These are phyloP conservation scores for Melinopterus prodromus DNA, from an alignment of 2,888 invertebrate genomes.

Conservation along the genomic window DNA sequence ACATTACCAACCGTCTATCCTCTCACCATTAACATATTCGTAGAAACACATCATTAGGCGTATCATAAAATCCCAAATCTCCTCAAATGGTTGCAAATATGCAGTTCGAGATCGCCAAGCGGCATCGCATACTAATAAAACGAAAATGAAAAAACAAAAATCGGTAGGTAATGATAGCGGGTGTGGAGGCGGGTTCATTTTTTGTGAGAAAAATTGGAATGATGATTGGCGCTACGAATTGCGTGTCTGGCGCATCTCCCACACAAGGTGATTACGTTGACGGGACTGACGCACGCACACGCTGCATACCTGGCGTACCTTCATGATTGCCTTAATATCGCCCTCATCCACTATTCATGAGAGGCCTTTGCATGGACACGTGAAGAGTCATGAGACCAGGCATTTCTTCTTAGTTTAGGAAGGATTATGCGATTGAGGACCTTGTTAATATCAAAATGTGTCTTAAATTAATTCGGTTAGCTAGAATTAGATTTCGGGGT, in stretches of 20 bases:
- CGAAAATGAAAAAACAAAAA: not conserved
- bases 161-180: not conserved
- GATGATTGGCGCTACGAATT: not conserved
- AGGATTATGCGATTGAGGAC: too few species aligned
- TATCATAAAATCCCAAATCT: not conserved
- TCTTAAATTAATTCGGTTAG: too few species aligned
- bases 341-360: not conserved
- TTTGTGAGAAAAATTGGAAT: not conserved
- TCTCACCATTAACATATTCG: not conserved
- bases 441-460: too few species aligned
- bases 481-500: too few species aligned
- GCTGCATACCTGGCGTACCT: not conserved
- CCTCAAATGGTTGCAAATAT: not conserved
- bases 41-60: not conserved
- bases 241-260: not conserved
- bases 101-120: not conserved
- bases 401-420: too few species aligned
- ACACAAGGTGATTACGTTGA: not conserved
- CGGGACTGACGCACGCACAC: not conserved
- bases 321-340: not conserved
- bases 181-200: not conserved
- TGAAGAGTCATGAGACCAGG: not conserved
- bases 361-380: not conserved
- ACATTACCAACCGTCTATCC: too few species aligned
- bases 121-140: not conserved